A percentile compares a stretch with the other conserved stretches of the same genome.
phyloP scores from a whole-genome alignment of 2,113 vertebrate genomes.

The Lepus americanus region DNA sequence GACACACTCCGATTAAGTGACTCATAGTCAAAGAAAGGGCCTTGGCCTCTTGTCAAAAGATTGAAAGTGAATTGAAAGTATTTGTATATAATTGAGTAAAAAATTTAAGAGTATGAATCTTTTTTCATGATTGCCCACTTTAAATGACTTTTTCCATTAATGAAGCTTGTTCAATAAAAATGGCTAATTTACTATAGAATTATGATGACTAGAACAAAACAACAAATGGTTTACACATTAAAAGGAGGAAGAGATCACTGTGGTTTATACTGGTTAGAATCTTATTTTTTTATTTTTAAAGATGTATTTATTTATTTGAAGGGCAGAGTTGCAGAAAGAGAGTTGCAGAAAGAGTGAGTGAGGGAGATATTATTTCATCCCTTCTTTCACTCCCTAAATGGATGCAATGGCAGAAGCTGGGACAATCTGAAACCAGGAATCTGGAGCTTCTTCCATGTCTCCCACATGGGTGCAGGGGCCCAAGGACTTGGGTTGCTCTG shows the following conservation, averaged over 20 bases:
- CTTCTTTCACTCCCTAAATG: too few species aligned
- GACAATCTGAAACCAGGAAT: too few species aligned
- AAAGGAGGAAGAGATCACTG: background rate
- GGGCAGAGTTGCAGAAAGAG: too few species aligned
- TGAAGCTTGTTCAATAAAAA: background rate
- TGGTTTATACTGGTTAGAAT: background rate
- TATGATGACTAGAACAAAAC: background rate
- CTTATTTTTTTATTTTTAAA: too few species aligned
- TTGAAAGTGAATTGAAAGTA: background rate
- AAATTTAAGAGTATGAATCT: background rate
- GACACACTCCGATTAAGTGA: background rate
- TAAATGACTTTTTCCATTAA: background rate
- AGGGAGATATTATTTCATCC: too few species aligned
- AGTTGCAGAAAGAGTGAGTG: too few species aligned
- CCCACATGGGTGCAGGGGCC: too few species aligned
- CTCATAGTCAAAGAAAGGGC: background rate
- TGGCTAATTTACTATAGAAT: background rate
- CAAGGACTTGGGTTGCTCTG: too few species aligned
- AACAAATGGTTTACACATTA: background rate
- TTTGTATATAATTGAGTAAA: background rate
- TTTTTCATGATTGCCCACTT: background rate
- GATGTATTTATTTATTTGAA: too few species aligned
- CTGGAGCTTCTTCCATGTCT: too few species aligned
- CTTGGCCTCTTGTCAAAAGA: background rate
- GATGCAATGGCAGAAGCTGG: too few species aligned